Evolutionary conservation across 2,888 invertebrate genomes (phyloP), one percentile per base, ranked within the genome.

Genomic region (Lycophotia porphyrea): DNA sequence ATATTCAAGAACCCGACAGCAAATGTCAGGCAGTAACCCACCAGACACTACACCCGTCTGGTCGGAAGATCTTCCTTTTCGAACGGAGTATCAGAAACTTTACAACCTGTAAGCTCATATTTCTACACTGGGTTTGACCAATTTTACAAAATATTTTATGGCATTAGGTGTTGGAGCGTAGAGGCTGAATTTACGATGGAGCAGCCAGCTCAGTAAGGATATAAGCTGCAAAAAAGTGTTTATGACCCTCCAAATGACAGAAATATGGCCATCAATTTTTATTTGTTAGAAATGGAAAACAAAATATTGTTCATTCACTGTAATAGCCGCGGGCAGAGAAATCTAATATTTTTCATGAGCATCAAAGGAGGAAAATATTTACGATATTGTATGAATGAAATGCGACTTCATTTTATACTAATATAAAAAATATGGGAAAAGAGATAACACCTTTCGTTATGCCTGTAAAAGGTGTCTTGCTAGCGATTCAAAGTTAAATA

Each of bases 101-200:
- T 11, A 52, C 4, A n/a, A 11, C 49, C n/a, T 52, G n/a, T 11
- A 49, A 39, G 13, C 11, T 24, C 11, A 52, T 11, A 34, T 60
- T 58, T 21, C 34, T 60, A 60, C n/a, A n/a, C 13, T 80, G 80
- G 87, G 81, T 88, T 83, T 87, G 88, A 90, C 90, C 87, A 92
- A 24, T 49, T 49, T 92, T 92, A 92, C 91, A 92, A 91, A 88
- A 92, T 90, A 92, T 91, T 92, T 93, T 92, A 93, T 89, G 87
- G 86, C 87, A 74, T 42, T 72, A 83, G 84, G 89, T 92, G 91
- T 91, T 89, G 88, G 88, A 84, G 87, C 85, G 85, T 81, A 80
- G 82, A 86, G 85, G 80, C 80, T 67, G 71, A 90, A 91, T 93
- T 93, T 93, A 93, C 87, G 91, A 89, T 86, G 87, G 81, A 89